Base-by-base conservation (phyloP, 2,113 vertebrate species). In the Mastomys natalensis region DNA sequence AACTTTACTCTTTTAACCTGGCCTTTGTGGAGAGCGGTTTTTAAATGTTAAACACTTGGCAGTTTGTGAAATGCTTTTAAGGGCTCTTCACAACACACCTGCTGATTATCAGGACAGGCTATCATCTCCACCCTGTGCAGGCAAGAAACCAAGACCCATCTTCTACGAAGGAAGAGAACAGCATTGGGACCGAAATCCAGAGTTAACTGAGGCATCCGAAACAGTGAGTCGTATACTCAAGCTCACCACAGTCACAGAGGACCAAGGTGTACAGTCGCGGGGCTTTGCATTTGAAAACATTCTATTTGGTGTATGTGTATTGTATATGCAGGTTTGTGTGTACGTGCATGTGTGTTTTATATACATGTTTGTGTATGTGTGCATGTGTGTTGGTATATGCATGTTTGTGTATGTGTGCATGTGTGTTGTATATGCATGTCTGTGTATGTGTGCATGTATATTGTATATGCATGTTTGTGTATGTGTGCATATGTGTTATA, bases 261-360 rank as follows among this genome's bases (percentile, higher is more conserved):
- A 95, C 96, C 90, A 93, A 45, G 91, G 76, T 94, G 89, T 97
- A 21, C 19, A 97, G 89, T 97, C 89, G 87, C 16, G 34, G 40
- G 26, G 40, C 64, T 66, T 85, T 64, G 40, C 4, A 12, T 64
- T 45, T 45, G 12, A 26, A 85, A 9, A 64, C 24, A 34, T 64
- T 48, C 13, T 21, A 43, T 73, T 73, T 40, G 72, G 16, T 37
- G 29, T 37, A 17, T 53, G 48, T 80, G 48, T 51, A 51, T 26
- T 62, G 60, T 62, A 26, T 26, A 62, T 62, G 60, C 58, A 60
- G 19, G 21, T 22, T 21, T 60, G 72, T 43, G n/a, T 73, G 73
- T 45, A 11, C 26, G 40, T 45, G 73, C 45, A 11, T 45, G 40
- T 45, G 73, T 74, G 60, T 62, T 26, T 62, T 64, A 64, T 64